Evolutionary conservation across 2,113 vertebrate genomes (phyloP), one percentile per base, ranked within the genome.

Genomic region (Phrynosoma platyrhinos): DNA sequence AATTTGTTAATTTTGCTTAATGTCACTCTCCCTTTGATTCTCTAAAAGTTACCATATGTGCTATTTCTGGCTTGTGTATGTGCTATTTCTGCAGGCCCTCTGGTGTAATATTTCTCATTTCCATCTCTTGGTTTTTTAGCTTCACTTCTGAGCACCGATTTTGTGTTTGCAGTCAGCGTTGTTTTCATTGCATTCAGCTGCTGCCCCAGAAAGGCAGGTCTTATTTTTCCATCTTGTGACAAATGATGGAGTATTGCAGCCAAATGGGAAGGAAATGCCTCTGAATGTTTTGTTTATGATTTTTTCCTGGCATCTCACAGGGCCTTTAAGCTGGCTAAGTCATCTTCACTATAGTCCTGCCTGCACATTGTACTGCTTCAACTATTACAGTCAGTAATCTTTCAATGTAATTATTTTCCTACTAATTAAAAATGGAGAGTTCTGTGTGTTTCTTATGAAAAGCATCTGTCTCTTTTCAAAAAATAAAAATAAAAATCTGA

Each of bases 371-470:
- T 90, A 87, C 13, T 4, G 36, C 55, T 94, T 93, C 86, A 92
- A 94, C 91, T 88, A 81, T 82, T 90, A 93, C 85, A 90, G 91
- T 91, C 81, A 71, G 80, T 90, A 91, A 91, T 92, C 92, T 90
- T 36, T 94, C 90, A 95, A 91, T 87, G 89, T 78, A 94, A 88
- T 92, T 23, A 91, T 94, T 96, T 95, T 64, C 94, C 93, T 94
- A 93, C 91, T 94, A 96, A 96, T 96, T 95, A 96, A 95, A 86
- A 92, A 94, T 91, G 91, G 93, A 96, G 95, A 94, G 86, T 84
- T 92, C 92, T 83, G 91, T 95, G 92, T 93, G 87, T 95, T 94
- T 95, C 93, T 96, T 96, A 95, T 94, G 93, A 84, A 92, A 96
- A 96, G 92, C 79, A 96, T 97, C 96, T 95, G 92, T 94, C 93